Evolutionary conservation across 2,888 invertebrate species (phyloP), one percentile per base, ranked within the genome.

Genomic region (Syrphus vitripennis): DNA sequence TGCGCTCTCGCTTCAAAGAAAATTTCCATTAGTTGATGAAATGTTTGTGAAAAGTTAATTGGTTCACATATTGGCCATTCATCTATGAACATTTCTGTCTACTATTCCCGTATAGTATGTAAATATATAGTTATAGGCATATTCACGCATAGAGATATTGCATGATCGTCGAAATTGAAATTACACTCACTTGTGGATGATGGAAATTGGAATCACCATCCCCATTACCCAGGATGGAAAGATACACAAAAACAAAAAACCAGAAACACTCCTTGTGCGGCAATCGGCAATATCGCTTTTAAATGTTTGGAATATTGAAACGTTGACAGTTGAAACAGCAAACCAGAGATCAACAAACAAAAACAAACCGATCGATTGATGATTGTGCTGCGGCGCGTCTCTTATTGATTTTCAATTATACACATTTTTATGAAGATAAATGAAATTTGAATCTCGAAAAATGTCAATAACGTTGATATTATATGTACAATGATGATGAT

Each of bases 11-110:
- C 82, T 82, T 86, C 86, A 86, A 82, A 74, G 48, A 65, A 77
- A 78, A 63, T 84, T 84, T 86, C 86, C 86, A 86, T 86, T 86
- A 86, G 86, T 69, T 70, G 78, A 78, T 86, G 86, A 86, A 86
- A 86, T 86, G 86, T 86, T 86, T 86, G 86, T 86, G 86, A 86
- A 86, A 86, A 86, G 86, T 82, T 86, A 86, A 86, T 86, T 86
- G 86, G 82, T 86, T 82, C 86, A 82, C 77, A 86, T n/a, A n/a
- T 86, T 86, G 86, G 72, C 72, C 81, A 76, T 81, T 76, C 55
- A 31, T 63, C 74, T 61, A 67, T 48, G n/a, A n/a, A n/a, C n/a
- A n/a, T n/a, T n/a, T n/a, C n/a, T n/a, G n/a, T n/a, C n/a, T n/a
- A n/a, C n/a, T n/a, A 16, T 57, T 26, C n/a, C 26, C n/a, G n/a